Evolutionary conservation across 1,140 invertebrate genomes (phyloP).

Genomic region (Drosophila busckii): DNA sequence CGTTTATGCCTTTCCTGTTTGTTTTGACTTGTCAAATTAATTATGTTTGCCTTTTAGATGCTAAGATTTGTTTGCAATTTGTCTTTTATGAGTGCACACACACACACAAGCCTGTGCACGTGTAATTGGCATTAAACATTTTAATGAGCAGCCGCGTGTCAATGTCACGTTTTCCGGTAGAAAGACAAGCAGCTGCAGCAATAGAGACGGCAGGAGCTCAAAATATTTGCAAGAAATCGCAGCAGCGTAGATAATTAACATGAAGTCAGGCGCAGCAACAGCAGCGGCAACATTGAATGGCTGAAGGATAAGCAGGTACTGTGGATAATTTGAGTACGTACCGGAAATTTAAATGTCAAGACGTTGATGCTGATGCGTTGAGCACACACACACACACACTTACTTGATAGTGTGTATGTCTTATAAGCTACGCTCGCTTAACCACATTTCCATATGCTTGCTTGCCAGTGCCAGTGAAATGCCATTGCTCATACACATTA

Average conservation of each 20-base stretch:
- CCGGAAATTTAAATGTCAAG: conserved; percentile 71
- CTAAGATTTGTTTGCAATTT: conserved; percentile 34
- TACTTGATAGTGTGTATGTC: conserved; percentile 29
- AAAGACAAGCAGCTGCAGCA: conserved; percentile 1
- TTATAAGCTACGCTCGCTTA: conserved; percentile 5
- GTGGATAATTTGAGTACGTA: conserved; percentile 1
- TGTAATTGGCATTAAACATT: conserved; percentile 69
- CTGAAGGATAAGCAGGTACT: not conserved
- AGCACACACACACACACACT: too few species aligned
- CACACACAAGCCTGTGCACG: conserved; percentile 3
- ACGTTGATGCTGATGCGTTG: conserved; percentile 49
- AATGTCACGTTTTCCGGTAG: conserved; percentile 50
- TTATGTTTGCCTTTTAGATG: conserved; percentile 37
- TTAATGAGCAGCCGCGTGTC: conserved; percentile 61
- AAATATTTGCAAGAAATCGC: conserved; percentile 64
- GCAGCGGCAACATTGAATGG: too few species aligned
- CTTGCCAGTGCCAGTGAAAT: conserved; percentile 32
- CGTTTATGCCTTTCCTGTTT: not conserved
- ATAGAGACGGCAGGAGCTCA: too few species aligned
- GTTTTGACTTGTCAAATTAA: conserved; percentile 33
- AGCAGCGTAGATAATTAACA: conserved; percentile 63
- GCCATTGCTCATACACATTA: conserved; percentile 43
- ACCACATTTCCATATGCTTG: conserved; percentile 16
- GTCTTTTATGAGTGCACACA: conserved; percentile 3
- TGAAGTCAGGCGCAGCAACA: conserved; percentile 11